Evolutionary conservation across 2,888 invertebrate genomes (phyloP).

Genomic region (Pyrgus malvae): DNA sequence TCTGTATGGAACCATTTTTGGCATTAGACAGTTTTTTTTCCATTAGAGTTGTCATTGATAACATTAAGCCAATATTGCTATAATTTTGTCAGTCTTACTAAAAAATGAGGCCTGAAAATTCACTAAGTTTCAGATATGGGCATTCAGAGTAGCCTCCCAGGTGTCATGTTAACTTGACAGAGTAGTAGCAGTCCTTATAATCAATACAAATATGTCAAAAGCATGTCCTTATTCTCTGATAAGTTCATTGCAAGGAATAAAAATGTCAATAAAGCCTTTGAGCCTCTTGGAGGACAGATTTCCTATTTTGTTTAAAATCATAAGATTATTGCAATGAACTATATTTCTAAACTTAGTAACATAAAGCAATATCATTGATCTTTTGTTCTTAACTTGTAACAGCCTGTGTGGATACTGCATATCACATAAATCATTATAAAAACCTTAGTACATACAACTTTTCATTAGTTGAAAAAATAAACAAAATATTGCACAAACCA

Average conservation of each 20-base stretch:
- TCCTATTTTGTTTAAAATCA: slow-evolving; percentile 37
- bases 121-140: too few species aligned
- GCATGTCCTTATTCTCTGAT: slow-evolving; percentile 56
- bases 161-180: too few species aligned
- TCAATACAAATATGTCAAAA: slow-evolving; percentile 59
- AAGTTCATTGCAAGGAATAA: slow-evolving; percentile 41
- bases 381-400: slow-evolving; percentile 11
- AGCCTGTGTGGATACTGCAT: slow-evolving; percentile 13
- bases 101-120: too few species aligned
- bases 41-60: too few species aligned
- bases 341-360: slow-evolving; percentile 42
- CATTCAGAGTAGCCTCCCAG: too few species aligned
- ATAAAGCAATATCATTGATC: slow-evolving; percentile 24
- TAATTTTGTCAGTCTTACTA: too few species aligned
- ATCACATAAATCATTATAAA: neutral
- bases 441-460: neutral
- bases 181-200: slow-evolving; percentile 70
- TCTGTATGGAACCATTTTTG: too few species aligned
- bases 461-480: slow-evolving; percentile 1
- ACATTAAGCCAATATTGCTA: too few species aligned
- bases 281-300: slow-evolving; percentile 50
- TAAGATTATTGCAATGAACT: slow-evolving; percentile 53
- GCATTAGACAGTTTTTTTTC: too few species aligned
- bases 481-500: slow-evolving; percentile 22
- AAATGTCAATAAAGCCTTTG: slow-evolving; percentile 43